These are phyloP conservation scores for Agapostemon virescens DNA, from an alignment of 2,888 invertebrate species.

Conservation along the genomic window DNA sequence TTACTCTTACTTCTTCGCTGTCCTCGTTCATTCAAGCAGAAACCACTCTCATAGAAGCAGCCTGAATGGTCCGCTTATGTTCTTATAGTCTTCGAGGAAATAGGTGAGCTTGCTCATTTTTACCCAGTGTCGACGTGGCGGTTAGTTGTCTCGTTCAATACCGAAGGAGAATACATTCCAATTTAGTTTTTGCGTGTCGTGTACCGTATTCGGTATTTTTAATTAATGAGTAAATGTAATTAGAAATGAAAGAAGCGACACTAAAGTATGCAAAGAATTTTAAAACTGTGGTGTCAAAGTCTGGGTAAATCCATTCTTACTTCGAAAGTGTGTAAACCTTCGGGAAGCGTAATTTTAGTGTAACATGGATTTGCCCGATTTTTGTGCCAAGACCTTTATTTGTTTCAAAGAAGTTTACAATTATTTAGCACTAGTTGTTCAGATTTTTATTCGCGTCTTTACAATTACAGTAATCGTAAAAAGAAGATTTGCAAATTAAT, in stretches of 20 bases:
- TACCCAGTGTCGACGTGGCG: neutral
- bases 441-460: too few species aligned
- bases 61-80: neutral
- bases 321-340: neutral
- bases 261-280: neutral
- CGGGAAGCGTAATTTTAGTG: neutral
- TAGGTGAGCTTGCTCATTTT: neutral
- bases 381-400: neutral
- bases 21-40: conserved; percentile 31
- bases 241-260: neutral
- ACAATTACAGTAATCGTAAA: too few species aligned
- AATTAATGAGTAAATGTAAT: neutral
- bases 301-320: neutral
- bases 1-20: conserved; percentile 34
- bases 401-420: neutral
- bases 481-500: too few species aligned
- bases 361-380: neutral
- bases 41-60: conserved; percentile 22
- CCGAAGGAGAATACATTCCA: neutral
- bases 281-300: neutral
- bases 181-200: neutral
- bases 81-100: neutral
- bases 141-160: neutral
- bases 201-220: neutral
- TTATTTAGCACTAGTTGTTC: too few species aligned